Conservation (phyloP, 2,797 vertebrate species). For the Phataginus tricuspis region DNA sequence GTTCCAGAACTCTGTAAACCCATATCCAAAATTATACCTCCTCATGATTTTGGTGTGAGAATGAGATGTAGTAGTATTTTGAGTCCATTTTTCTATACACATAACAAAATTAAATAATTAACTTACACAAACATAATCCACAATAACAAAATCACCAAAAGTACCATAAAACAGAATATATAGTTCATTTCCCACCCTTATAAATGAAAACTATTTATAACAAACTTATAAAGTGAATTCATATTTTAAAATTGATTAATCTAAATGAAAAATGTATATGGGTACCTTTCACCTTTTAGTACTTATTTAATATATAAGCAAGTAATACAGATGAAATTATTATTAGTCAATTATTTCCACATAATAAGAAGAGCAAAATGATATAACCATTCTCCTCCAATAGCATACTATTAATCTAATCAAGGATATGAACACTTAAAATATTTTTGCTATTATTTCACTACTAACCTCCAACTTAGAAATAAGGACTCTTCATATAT, state of each 20-base stretch:
- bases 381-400: not conserved
- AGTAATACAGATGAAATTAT: not conserved
- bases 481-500: not conserved
- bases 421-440: not conserved
- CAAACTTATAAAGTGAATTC: not conserved
- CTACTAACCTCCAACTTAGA: not conserved
- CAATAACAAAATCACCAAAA: not conserved
- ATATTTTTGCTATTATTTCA: constrained; percentile 17
- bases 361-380: not conserved
- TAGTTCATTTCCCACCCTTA: not conserved
- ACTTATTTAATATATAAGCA: not conserved
- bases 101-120: not conserved
- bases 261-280: not conserved
- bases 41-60: not conserved
- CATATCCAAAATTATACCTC: not conserved
- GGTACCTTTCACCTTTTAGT: not conserved
- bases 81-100: not conserved
- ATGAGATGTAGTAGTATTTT: not conserved
- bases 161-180: not conserved
- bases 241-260: not conserved
- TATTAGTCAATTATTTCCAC: not conserved
- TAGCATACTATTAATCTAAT: not conserved
- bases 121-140: not conserved
- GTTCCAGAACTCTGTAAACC: not conserved
- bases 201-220: not conserved